These are phyloP conservation scores for Neoascia interrupta DNA, from an alignment of 2,888 invertebrate species.

Conservation along the genomic window DNA sequence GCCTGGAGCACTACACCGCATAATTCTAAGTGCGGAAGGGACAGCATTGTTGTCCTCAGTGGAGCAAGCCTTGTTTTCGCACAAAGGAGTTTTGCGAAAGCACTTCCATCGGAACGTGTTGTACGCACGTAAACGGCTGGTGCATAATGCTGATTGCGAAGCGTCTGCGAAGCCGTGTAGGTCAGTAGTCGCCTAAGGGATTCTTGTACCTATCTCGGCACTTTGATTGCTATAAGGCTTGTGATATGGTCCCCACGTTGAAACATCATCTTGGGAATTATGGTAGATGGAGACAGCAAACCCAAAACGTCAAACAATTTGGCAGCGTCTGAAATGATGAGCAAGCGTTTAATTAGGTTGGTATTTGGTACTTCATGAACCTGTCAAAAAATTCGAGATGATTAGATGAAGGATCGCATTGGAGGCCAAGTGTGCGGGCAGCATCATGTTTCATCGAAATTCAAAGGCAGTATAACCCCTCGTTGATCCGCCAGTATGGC, in stretches of 20 bases:
- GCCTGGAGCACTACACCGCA: no score
- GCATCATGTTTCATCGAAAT: background rate
- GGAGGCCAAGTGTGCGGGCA: background rate
- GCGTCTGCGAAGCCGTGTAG: background rate
- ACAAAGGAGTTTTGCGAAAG: background rate
- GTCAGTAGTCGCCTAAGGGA: no score
- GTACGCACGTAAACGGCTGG: no score
- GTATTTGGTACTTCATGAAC: no score
- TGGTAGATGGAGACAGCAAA: background rate
- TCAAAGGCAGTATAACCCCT: background rate
- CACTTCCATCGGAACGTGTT: background rate
- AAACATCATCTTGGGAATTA: background rate
- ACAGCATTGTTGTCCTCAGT: background rate
- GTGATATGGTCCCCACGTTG: background rate
- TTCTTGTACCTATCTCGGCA: no score
- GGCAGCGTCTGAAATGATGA: background rate
- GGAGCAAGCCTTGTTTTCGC: background rate
- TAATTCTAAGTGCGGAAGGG: background rate
- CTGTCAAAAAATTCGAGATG: no score
- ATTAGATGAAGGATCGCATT: background rate
- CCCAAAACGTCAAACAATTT: no score
- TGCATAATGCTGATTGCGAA: no score
- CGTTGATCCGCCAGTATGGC: background rate
- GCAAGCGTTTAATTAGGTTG: background rate
- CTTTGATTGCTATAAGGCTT: constrained; percentile 1